These are phyloP conservation scores for Poecilia gillii DNA, from an alignment of 2,797 vertebrate genomes.

Conservation along the genomic window DNA sequence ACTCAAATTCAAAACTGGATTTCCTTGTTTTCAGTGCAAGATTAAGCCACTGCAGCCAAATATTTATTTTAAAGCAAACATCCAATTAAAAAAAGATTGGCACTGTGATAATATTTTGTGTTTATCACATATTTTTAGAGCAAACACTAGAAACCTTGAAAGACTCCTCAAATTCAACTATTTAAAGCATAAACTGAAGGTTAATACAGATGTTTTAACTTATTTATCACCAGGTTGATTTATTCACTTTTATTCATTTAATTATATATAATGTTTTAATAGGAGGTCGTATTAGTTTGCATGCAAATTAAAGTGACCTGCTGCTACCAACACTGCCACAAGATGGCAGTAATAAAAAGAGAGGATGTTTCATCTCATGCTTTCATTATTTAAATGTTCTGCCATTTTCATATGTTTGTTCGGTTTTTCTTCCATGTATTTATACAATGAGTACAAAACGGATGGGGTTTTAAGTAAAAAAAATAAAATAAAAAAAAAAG, in stretches of 20 bases:
- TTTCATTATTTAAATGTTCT: not conserved
- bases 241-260: not conserved
- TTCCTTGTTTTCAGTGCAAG: not conserved
- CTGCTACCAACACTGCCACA: not conserved
- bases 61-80: not conserved
- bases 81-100: no score
- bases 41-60: not conserved
- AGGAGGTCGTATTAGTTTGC: not conserved
- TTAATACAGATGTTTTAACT: no score
- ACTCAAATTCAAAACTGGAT: not conserved
- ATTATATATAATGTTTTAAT: not conserved
- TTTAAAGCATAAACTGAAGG: no score
- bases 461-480: not conserved
- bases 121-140: no score
- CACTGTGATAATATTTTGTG: no score
- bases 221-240: not conserved
- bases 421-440: not conserved
- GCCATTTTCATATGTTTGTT: not conserved
- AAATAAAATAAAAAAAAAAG: not conserved
- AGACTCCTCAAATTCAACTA: no score
- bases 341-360: slow-evolving; percentile 5
- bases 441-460: not conserved
- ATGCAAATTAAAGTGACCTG: not conserved
- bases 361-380: not conserved
- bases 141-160: no score